Base-by-base conservation (phyloP, 2,113 vertebrate genomes). In the Hassar affinis region DNA sequence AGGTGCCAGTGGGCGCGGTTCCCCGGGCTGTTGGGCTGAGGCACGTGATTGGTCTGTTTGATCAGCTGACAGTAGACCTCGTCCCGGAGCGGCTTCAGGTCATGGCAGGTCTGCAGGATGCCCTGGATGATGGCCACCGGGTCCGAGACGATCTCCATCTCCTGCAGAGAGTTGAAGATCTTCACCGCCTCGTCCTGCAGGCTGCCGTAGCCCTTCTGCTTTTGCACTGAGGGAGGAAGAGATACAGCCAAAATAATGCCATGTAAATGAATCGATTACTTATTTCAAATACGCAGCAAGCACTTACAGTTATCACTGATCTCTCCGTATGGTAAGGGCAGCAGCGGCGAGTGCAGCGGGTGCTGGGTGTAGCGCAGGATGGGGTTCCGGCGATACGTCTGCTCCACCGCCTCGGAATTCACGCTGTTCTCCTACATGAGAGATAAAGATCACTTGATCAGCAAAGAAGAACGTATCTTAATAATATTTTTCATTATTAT, bases 51-150 rank as follows among this genome's bases (percentile, higher is more conserved):
- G 84, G 96, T 97, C 91, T 98, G 97, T 89, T 98, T 98, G 93
- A 98, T 96, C 88, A 97, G 94, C 93, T 98, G 97, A 87, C 96
- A 97, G 84, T 98, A 98, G 2, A 98, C 95, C 91, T 98, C 97
- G 59, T 98, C 96, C 79, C 96, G 93, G 82, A 98, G 95, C 10
- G 95, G 94, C 76, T 94, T 94, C 87, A 98, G 94, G 90, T 97
- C 96, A 57, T 98, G 96, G 92, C 97, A 98, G 82, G 96, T 98
- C 92, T 98, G 97, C 90, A 98, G 92, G 89, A 97, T 96, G 88
- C 96, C 96, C 91, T 97, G 96, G 85, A 97, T 96, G 85, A 97
- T 97, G 89, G 96, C 95, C 85, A 98, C 95, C 0, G 96, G 95
- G 90, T 98, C 96, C 8, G 95, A 94, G 90, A 97, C 94, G 0